Base-by-base conservation (phyloP, 92 coral and sea anemone genomes). In the Epizoanthus ramosus region DNA sequence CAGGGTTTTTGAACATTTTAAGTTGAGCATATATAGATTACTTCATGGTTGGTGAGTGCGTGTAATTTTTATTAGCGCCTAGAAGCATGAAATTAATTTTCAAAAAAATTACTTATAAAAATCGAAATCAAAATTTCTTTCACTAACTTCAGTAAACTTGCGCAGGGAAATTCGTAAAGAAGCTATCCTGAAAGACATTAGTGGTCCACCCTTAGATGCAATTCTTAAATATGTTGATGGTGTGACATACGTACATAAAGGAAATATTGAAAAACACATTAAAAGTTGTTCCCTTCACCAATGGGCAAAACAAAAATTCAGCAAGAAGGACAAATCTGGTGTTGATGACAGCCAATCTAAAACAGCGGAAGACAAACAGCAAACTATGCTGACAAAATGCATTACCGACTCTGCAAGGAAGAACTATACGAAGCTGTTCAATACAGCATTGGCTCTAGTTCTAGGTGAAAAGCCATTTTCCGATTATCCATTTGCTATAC, bases 201-300 rank as follows among this genome's bases (percentile, higher is more conserved):
- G 47, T 80, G 52, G 84, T 35, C 74, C 53, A 33, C 84, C 84
- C 18, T 18, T 47, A 12, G 53, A 47, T 7, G 53, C 53, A 2
- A 74, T 85, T 28, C 45, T 76, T 70, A 85, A 85, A 69, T 85
- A 85, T 76, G 83, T 75, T 52, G 83, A 75, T 85, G 83, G 70
- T 6, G 77, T 85, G 69, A 75, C 88, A 33, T 68, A 75, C 39
- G 75, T 23, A 43, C 84, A 85, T 41, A 85, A 84, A 72, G 87
- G 83, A 22, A 79, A 79, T 58, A 60, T 63, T 56, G 83, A 79
- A 57, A 79, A 80, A 52, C 84, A 80, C 14, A 80, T 80, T 37
- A 41, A 63, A 80, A 64, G 84, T 80, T 59, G 83, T 31, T 43
- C 83, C 13, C 83, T 79, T 41, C 83, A 79, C 12, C 83, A 79